Base-by-base conservation (phyloP, 2,888 invertebrate species). In the Xylocampa areola region DNA sequence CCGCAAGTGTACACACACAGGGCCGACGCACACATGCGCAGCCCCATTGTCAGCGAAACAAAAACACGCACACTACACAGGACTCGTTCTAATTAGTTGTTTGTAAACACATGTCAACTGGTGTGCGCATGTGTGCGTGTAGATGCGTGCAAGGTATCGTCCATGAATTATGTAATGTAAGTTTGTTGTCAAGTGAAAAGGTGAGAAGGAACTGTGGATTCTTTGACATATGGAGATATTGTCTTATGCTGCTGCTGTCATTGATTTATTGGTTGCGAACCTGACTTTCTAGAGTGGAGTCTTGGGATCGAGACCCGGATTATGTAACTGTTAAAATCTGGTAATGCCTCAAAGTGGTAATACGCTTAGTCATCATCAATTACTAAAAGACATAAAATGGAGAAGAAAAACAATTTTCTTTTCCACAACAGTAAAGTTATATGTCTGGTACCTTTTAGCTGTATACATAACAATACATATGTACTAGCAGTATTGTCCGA, bases 11-110 rank as follows among this genome's bases (percentile, higher is more conserved):
- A 64, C 70, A 72, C 79, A 79, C 81, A 79, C 68, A 68, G 52
- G 39, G 59, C 59, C 45, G 76, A 77, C 79, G 58, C 74, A 77
- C 79, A 70, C 68, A 73, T 47, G 16, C 61, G 50, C 47, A 43
- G 40, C 8, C 52, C 73, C 68, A 79, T 81, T 82, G 81, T 82
- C 77, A 73, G 66, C 68, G 77, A 74, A 82, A 84, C 84, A 83
- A 79, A 78, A 76, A 73, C 81, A 82, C 85, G 76, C 84, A 81
- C 89, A 88, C 88, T 79, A 59, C 66, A 44, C 62, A 45, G 39
- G 50, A 63, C 49, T 63, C 63, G 49, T 69, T 76, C 84, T 90
- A 92, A 92, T 91, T 90, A 91, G 84, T 86, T 90, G 88, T 91
- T 90, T 89, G 90, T 91, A 88, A 90, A 90, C 90, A 90, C 81